Base-by-base conservation (phyloP, 2,797 vertebrate species). In the Botia almorhae region DNA sequence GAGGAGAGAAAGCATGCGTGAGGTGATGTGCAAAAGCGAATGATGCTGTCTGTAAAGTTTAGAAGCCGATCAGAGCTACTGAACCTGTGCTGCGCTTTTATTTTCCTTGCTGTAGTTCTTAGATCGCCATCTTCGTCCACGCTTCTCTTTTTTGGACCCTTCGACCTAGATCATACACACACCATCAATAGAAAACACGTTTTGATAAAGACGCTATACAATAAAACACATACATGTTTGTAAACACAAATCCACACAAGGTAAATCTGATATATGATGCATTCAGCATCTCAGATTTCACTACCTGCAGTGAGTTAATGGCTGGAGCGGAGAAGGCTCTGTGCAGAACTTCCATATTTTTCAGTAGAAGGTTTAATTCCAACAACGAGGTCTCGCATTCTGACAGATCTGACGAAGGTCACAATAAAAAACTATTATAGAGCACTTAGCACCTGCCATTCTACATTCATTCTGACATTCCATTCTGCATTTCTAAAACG, bases 341-440 rank as follows among this genome's bases (percentile, higher is more conserved):
- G 80, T 98, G 97, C 81, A 99, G 90, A 84, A 97, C 95, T 71
- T 99, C 97, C 97, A 99, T 98, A 81, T 94, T 98, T 88, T 97
- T 96, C 56, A 99, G 92, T 80, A 99, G 93, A 86, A 98, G 93
- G 87, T 94, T 97, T 88, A 99, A 96, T 82, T 99, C 98, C 55
- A 96, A 87, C 87, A 99, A 91, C 80, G 95, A 96, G 0, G 93
- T 89, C 43, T 97, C 96, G 89, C 97, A 98, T 85, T 95, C 95
- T 13, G 94, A 95, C 83, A 99, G 91, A 78, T 98, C 98, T 99
- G 89, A 69, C 77, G 58, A 81, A 88, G 81, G 48, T 29, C 3
- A n/a, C 33, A 16, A 1, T 29, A n/a, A 36, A 71, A 50, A 13
- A 39, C 33, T 36, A 19, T 29, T 29, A 74, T 48, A 75, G 63